Percentiles rank a stretch among this genome's conserved stretches.
These are phyloP conservation scores for Julus scandinavius DNA, from an alignment of 2,888 invertebrate genomes.

Conservation along the genomic window DNA sequence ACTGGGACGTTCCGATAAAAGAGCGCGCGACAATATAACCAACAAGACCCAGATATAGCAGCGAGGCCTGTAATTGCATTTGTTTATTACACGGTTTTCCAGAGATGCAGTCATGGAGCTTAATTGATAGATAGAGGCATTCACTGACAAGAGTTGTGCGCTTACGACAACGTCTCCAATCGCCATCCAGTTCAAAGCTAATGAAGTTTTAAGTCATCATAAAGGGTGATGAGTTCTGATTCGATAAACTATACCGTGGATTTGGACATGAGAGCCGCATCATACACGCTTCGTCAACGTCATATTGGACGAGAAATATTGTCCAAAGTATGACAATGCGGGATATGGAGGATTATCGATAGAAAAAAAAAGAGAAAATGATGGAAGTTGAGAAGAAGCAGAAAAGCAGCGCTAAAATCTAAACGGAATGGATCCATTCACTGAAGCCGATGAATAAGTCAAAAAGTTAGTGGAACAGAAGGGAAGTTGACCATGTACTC, in stretches of 20 bases:
- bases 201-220: slow-evolving; percentile 42
- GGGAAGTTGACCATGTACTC: not conserved
- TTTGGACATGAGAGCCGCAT: slow-evolving; percentile 28
- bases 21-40: not conserved
- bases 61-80: not conserved
- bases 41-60: not conserved
- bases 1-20: slow-evolving; percentile 5
- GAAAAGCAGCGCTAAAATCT: not conserved
- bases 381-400: not conserved
- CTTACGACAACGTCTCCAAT: slow-evolving; percentile 9
- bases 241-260: not conserved
- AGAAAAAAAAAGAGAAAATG: not conserved
- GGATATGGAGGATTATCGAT: slow-evolving; percentile 17
- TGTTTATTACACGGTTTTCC: slow-evolving; percentile 15
- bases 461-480: not conserved
- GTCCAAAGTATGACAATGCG: slow-evolving; percentile 24
- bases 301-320: slow-evolving; percentile 26
- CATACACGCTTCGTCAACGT: not conserved
- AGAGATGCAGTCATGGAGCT: slow-evolving; percentile 38
- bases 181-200: slow-evolving; percentile 1
- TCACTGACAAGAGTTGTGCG: not conserved
- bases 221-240: slow-evolving; percentile 35
- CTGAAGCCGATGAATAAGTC: slow-evolving; percentile 35
- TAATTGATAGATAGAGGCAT: slow-evolving; percentile 24
- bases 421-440: not conserved